A percentile compares a stretch with the other conserved stretches of the same genome.
Conservation (phyloP, 37 sponge, comb jelly and placozoan species). For the Geodia barretti region DNA sequence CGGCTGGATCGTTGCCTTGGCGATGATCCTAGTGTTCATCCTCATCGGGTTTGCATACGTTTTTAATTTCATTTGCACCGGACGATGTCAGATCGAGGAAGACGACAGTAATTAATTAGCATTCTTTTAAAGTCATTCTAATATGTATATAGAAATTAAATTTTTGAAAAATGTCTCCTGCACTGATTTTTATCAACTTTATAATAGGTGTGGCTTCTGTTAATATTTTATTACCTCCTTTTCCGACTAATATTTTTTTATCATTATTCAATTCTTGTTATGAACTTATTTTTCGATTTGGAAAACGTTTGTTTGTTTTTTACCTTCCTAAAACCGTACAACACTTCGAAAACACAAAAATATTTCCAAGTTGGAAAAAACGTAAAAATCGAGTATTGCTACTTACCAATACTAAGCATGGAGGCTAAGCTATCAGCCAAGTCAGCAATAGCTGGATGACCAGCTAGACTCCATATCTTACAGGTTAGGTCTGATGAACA, state of each 20-base stretch:
- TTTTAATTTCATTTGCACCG: slow-evolving; percentile 63
- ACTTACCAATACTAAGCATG: background rate
- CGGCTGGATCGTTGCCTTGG: slow-evolving; percentile 66
- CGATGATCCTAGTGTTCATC: slow-evolving; percentile 37
- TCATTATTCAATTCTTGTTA: no score
- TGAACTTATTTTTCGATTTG: no score
- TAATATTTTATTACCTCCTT: background rate
- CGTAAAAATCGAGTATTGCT: background rate
- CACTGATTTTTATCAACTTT: background rate
- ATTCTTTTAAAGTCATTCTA: background rate
- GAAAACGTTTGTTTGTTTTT: no score
- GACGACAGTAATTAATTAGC: slow-evolving; percentile 4
- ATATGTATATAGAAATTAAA: background rate
- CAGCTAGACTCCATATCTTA: slow-evolving; percentile 13
- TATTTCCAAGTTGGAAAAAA: no score
- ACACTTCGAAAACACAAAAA: no score
- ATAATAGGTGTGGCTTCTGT: background rate
- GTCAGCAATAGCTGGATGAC: background rate
- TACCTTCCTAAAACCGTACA: no score
- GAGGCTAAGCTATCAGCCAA: slow-evolving; percentile 7
- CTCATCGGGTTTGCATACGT: slow-evolving; percentile 37
- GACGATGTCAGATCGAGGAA: slow-evolving; percentile 53
- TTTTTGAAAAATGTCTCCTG: background rate
- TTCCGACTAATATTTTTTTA: no score
- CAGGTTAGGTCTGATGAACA: slow-evolving; percentile 23